A percentile compares a stretch with the other conserved stretches of the same genome.
These are phyloP conservation scores for Noctilio leporinus DNA, from an alignment of 2,113 vertebrate species.

Conservation along the genomic window DNA sequence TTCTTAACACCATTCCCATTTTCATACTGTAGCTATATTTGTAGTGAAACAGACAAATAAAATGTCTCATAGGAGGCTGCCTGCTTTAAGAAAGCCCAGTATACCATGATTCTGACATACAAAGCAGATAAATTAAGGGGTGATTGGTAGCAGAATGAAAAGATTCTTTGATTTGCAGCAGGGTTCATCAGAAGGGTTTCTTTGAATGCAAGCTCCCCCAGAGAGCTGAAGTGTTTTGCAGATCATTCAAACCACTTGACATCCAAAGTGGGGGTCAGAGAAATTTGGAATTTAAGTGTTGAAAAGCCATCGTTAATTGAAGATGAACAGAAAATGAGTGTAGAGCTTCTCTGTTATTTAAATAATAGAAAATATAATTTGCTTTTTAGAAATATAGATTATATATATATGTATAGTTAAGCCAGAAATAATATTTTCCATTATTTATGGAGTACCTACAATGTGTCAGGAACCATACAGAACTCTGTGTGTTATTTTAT, in stretches of 20 bases:
- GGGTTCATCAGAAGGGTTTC: slow-evolving; percentile 45
- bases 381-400: neutral
- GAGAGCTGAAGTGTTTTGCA: slow-evolving; percentile 62
- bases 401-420: neutral
- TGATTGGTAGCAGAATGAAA: slow-evolving; percentile 52
- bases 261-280: slow-evolving; percentile 46
- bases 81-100: slow-evolving; percentile 19
- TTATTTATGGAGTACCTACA: neutral
- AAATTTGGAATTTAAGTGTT: slow-evolving; percentile 50
- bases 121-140: slow-evolving; percentile 57
- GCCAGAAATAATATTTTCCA: neutral
- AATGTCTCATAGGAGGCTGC: neutral
- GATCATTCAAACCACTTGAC: slow-evolving; percentile 63
- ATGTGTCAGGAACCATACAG: neutral
- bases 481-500: neutral
- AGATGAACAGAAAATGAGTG: slow-evolving; percentile 35
- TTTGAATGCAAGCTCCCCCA: slow-evolving; percentile 53
- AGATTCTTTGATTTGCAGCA: slow-evolving; percentile 62
- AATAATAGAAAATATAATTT: slow-evolving; percentile 18
- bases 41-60: slow-evolving; percentile 1
- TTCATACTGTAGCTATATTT: neutral
- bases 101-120: neutral
- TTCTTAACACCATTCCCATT: neutral
- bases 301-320: slow-evolving; percentile 39
- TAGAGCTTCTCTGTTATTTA: slow-evolving; percentile 38